Evolutionary conservation across 2,113 vertebrate genomes (phyloP), one percentile per base, ranked within the genome.

Genomic region (Pogonocichla stellata): DNA sequence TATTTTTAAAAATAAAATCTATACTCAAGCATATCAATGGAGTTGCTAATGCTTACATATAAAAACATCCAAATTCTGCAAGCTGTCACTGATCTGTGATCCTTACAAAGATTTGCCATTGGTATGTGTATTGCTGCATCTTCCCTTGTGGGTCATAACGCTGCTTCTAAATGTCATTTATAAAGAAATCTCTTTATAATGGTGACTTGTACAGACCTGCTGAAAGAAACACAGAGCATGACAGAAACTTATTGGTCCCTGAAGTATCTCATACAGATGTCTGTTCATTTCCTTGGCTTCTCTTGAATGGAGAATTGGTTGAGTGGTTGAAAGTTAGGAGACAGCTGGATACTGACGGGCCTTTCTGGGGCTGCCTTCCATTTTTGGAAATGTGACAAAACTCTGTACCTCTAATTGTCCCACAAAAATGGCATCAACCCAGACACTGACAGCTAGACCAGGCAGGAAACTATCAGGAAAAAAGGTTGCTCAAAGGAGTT

Each of bases 71-170:
- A 67, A 43, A 56, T 71, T 61, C 38, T 54, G 12, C 42, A 24
- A 33, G 14, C 24, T 6, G 1, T 45, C 26, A 3, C 2, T 70
- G 69, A 38, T 71, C 18, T 38, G 3, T 31, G 69, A 47, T 60
- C 57, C 31, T 69, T 67, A 50, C 2, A 26, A 5, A 51, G 60
- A 67, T 36, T 43, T 87, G 48, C 50, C 1, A 0, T 34, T 88
- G 60, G 17, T 34, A 29, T 1, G 0, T 47, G 9, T 34, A 20
- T 45, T 74, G 28, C 34, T 83, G 31, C 14, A 51, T 56, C 36
- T 56, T 79, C 33, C 38, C 70, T 57, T 86, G 17, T 4, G 26
- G 36, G 14, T 0, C 0, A 10, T 50, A 33, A 1, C 0, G 2
- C 54, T 88, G 58, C n/a, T 81, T 66, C 43, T 25, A 9, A 78